A percentile compares a stretch with the other conserved stretches of the same genome.
Conservation (phyloP, 2,113 vertebrate species). For the Cyanoliseus patagonus region DNA sequence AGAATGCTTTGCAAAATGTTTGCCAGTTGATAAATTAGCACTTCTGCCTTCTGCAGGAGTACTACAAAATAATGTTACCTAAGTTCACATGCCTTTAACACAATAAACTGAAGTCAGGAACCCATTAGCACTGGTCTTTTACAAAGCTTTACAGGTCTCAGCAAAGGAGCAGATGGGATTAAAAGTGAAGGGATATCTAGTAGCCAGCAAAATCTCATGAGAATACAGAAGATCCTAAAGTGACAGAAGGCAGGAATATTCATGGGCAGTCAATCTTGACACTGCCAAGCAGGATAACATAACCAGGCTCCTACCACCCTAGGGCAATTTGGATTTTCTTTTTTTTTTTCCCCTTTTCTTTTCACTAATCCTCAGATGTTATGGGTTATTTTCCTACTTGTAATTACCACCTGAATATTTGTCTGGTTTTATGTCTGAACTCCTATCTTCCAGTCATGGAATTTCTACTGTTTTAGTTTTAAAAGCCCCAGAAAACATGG, state of each 20-base stretch:
- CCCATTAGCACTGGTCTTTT: background rate
- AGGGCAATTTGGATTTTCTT: background rate
- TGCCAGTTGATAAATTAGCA: background rate
- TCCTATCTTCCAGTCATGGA: background rate
- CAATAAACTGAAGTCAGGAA: background rate
- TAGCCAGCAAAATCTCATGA: background rate
- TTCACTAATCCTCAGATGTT: background rate
- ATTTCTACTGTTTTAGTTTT: background rate
- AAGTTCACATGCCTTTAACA: background rate
- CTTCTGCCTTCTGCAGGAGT: background rate
- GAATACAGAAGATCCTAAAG: background rate
- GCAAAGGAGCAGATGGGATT: background rate
- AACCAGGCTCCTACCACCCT: background rate
- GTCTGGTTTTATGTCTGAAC: background rate
- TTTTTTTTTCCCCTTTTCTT: background rate
- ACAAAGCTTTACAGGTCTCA: background rate
- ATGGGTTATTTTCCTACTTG: background rate
- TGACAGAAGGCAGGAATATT: background rate
- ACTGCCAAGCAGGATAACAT: background rate
- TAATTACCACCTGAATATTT: background rate
- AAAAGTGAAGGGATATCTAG: background rate
- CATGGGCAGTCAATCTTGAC: background rate
- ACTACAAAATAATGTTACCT: background rate
- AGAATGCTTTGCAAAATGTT: background rate
- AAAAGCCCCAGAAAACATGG: background rate